Conservation (phyloP, 2,113 vertebrate genomes). For the Acanthisitta chloris region DNA sequence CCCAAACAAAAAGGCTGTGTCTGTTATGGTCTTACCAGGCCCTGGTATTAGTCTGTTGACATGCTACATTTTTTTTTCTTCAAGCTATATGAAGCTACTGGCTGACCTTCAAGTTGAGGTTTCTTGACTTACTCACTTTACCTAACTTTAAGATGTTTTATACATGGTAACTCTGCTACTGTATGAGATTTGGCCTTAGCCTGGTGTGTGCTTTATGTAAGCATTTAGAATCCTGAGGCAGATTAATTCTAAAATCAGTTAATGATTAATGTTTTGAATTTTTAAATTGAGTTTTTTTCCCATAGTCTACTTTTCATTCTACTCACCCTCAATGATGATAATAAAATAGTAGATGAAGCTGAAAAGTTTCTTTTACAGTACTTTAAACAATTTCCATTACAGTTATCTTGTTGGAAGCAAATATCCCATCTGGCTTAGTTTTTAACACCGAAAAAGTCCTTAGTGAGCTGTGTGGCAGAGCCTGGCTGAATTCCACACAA, state of each 20-base stretch:
- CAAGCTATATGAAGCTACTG: background rate
- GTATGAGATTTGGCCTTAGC: background rate
- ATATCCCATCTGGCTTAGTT: slow-evolving; percentile 76
- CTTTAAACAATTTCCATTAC: slow-evolving; percentile 62
- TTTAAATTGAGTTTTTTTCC: background rate
- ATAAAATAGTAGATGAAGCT: slow-evolving; percentile 67
- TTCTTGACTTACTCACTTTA: background rate
- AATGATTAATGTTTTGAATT: background rate
- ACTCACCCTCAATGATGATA: background rate
- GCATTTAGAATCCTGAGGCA: background rate
- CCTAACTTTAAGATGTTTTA: background rate
- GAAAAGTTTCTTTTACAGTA: slow-evolving; percentile 67
- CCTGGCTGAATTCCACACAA: slow-evolving; percentile 64
- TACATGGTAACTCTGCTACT: background rate
- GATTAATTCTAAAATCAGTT: background rate
- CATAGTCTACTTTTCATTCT: background rate
- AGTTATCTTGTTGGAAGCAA: slow-evolving; percentile 70
- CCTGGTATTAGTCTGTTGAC: background rate
- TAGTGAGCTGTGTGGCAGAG: slow-evolving; percentile 54
- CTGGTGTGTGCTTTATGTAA: background rate
- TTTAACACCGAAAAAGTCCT: slow-evolving; percentile 53
- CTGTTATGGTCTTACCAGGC: background rate
- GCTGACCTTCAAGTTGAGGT: background rate
- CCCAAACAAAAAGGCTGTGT: background rate
- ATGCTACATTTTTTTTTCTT: background rate